Conservation (phyloP, 2,888 invertebrate species). For the Folsomia candida region DNA sequence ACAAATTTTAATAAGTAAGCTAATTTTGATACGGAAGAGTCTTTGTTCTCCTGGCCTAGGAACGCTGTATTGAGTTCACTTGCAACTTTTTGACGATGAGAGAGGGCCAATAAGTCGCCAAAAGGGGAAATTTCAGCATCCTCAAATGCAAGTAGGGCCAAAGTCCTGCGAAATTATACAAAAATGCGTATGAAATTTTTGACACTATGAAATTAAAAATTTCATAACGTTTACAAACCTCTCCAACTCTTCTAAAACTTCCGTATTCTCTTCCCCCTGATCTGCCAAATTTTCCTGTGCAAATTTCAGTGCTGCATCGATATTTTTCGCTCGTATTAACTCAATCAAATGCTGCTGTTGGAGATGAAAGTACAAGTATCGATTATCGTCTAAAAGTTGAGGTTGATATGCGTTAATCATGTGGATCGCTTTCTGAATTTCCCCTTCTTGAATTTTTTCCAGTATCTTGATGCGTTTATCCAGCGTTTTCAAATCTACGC, state of each 20-base stretch:
- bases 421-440: constrained; percentile 87
- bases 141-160: constrained; percentile 93
- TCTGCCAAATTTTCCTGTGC: constrained; percentile 87
- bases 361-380: constrained; percentile 91
- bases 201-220: neutral
- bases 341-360: constrained; percentile 90
- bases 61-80: constrained; percentile 98
- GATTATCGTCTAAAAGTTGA: constrained; percentile 88
- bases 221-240: constrained; percentile 26
- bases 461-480: constrained; percentile 90
- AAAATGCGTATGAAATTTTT: neutral
- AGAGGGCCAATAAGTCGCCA: constrained; percentile 85
- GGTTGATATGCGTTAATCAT: constrained; percentile 93
- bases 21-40: constrained; percentile 84
- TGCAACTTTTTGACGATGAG: constrained; percentile 93
- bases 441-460: constrained; percentile 88
- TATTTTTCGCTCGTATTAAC: constrained; percentile 75
- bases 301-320: constrained; percentile 84
- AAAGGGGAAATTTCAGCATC: constrained; percentile 93
- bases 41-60: constrained; percentile 86
- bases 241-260: constrained; percentile 59
- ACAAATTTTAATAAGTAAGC: constrained; percentile 88
- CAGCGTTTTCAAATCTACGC: constrained; percentile 75
- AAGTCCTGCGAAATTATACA: constrained; percentile 61
- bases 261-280: constrained; percentile 77